Evolutionary conservation across 1,140 invertebrate species (phyloP).

Genomic region (Bradynema listronoti): DNA sequence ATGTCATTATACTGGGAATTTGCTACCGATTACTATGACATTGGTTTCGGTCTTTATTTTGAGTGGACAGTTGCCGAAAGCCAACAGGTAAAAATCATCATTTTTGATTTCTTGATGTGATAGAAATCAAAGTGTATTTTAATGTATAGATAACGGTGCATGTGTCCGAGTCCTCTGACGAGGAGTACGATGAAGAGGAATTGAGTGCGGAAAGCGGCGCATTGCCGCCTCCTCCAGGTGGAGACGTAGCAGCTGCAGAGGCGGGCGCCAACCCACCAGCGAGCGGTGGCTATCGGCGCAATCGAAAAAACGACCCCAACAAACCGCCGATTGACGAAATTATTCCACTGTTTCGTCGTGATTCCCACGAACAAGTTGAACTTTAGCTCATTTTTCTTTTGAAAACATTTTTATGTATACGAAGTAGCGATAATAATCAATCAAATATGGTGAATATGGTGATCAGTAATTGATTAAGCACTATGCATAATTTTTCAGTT

Average conservation of each 20-base stretch:
- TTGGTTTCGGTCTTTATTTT: constrained; percentile 96
- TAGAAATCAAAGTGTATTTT: too few relatives aligned
- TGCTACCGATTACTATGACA: constrained; percentile 93
- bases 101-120: too few relatives aligned
- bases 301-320: constrained; percentile 43
- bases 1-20: constrained; percentile 98
- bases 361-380: constrained; percentile 76
- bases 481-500: too few relatives aligned
- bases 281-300: constrained; percentile 3
- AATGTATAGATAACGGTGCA: too few relatives aligned
- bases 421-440: too few relatives aligned
- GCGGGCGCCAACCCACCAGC: too few relatives aligned
- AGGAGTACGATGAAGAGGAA: constrained; percentile 54
- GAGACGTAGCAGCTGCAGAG: constrained; percentile 46
- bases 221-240: neutral
- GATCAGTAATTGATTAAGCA: too few relatives aligned
- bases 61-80: constrained; percentile 76
- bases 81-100: too few relatives aligned
- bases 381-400: neutral
- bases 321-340: constrained; percentile 70
- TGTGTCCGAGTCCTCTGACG: constrained; percentile 52
- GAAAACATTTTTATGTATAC: neutral
- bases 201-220: neutral
- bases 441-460: too few relatives aligned
- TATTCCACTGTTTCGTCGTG: constrained; percentile 84